Evolutionary conservation across 2,113 vertebrate genomes (phyloP).

Genomic region (Archilochus colubris): DNA sequence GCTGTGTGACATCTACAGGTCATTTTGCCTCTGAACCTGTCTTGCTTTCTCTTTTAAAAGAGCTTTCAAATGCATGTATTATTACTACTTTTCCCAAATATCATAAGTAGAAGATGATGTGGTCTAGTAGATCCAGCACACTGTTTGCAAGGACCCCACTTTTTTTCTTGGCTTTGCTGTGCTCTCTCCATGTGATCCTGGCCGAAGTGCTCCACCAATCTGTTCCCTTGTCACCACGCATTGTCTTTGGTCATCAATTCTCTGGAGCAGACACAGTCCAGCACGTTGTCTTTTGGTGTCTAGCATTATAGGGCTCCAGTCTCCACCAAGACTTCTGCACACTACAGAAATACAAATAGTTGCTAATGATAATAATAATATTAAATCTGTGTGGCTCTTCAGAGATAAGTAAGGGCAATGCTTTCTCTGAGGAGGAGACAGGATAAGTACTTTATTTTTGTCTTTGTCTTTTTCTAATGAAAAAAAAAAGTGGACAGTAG

Average conservation of each 20-base stretch:
- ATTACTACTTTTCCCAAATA: neutral
- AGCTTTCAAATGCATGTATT: neutral
- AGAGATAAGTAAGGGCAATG: constrained; percentile 46
- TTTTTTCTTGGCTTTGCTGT: constrained; percentile 26
- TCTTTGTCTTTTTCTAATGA: constrained; percentile 42
- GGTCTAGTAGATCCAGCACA: neutral
- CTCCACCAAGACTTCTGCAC: neutral
- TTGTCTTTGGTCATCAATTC: constrained; percentile 42
- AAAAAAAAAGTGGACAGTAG: neutral
- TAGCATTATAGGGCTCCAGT: neutral
- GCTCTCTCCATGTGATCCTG: constrained; percentile 29
- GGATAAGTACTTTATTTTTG: constrained; percentile 48
- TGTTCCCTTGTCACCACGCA: constrained; percentile 40
- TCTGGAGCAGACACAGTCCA: constrained; percentile 33
- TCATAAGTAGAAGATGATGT: neutral
- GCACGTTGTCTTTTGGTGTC: neutral
- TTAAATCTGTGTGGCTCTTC: constrained; percentile 40
- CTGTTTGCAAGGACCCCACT: neutral
- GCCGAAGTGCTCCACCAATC: constrained; percentile 20
- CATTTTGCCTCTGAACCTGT: neutral
- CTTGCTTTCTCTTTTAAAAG: neutral
- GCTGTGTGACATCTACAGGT: neutral
- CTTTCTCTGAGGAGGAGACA: constrained; percentile 1
- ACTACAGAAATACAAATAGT: constrained; percentile 36
- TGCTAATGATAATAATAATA: constrained; percentile 42